Evolutionary conservation across 1,140 invertebrate genomes (phyloP), one percentile per base, ranked within the genome.

Genomic region (Cataglyphis hispanica): DNA sequence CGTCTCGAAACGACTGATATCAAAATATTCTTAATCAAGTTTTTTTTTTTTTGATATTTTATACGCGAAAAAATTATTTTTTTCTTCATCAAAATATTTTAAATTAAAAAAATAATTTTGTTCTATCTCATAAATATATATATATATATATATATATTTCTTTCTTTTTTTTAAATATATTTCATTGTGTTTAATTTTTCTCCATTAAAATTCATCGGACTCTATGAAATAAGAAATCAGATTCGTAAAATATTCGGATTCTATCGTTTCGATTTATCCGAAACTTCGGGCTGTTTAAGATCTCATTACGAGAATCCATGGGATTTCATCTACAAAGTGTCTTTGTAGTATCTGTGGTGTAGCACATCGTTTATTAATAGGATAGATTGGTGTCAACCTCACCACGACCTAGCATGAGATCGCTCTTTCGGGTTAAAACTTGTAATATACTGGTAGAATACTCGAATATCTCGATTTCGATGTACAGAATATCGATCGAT

Each of bases 361-460:
- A 72, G 31, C 13, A 76, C 84, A 86, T 77, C 84, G 84, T 83
- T 86, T 70, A 70, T 70, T n/a, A 11, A 58, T 50, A 11, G 61
- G 34, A 85, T 6, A 7, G 13, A 70, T 25, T 77, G 50, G n/a
- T 85, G 16, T 37, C 64, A 78, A 81, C 22, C 6, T 13, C 5
- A 53, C 31, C 56, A 34, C 40, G 77, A 85, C 19, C 74, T 78
- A 58, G 74, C 50, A 85, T 25, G 63, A 86, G 64, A 31, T 81
- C 76, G 84, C 70, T 86, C 25, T 56, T 66, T 67, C 16, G 25
- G 83, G 37, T 31, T 10, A 56, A 85, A 80, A 67, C 64, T 77
- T 66, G 46, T 56, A n/a, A n/a, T 37, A 11, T 61, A 16, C 22
- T 63, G 16, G 16, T 16, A 34, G 8, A 53, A 40, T 66, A 25